Conservation (phyloP, 1,140 invertebrate species). For the Bombus confusus region DNA sequence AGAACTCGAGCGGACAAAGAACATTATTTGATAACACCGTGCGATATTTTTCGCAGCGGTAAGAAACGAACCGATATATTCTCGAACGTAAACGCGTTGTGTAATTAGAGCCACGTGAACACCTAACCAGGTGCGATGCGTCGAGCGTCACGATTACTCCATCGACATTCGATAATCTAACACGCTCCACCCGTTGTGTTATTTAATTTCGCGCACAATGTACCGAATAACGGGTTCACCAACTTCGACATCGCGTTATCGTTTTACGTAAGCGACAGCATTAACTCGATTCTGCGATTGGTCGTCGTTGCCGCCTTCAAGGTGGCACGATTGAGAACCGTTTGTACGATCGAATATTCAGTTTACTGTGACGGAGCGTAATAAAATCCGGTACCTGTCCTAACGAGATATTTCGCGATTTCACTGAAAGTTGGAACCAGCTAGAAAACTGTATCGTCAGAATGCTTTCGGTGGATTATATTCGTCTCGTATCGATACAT, state of each 20-base stretch:
- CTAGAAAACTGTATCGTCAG: not conserved
- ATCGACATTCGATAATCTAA: constrained; percentile 14
- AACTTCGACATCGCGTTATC: constrained; percentile 32
- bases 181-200: not conserved
- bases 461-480: no score
- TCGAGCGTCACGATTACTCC: not conserved
- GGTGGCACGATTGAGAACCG: not conserved
- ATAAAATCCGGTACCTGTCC: not conserved
- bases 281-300: constrained; percentile 15
- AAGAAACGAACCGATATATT: not conserved
- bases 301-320: not conserved
- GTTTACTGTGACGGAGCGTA: constrained; percentile 16
- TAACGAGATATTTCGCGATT: constrained; percentile 29
- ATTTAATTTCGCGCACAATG: constrained; percentile 2
- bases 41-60: not conserved
- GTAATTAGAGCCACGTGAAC: not conserved
- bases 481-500: no score
- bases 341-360: constrained; percentile 20
- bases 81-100: not conserved
- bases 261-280: constrained; percentile 40
- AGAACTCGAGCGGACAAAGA: not conserved
- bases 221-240: not conserved
- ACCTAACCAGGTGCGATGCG: not conserved
- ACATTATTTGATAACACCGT: not conserved
- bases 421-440: not conserved